Conservation (phyloP, 92 coral and sea anemone species). For the Desmophyllum pertusum region DNA sequence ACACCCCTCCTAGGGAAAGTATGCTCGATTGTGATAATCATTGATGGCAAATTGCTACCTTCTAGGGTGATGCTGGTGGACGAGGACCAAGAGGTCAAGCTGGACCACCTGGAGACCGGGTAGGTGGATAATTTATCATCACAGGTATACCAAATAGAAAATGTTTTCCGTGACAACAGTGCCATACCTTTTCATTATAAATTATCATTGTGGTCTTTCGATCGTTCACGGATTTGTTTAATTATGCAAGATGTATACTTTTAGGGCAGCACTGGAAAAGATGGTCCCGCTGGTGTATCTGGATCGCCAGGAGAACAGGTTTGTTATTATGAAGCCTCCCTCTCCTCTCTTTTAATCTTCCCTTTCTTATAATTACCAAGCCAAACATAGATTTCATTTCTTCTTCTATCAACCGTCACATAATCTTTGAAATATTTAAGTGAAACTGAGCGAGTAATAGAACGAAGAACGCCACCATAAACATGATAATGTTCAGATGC, state of each 20-base stretch:
- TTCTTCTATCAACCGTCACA: no score
- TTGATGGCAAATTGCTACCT: not conserved
- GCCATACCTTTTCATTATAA: not conserved
- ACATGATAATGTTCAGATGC: no score
- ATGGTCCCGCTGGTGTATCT: slow-evolving; percentile 36
- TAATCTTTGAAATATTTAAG: no score
- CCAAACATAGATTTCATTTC: no score
- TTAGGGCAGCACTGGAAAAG: slow-evolving; percentile 40
- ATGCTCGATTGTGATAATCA: not conserved
- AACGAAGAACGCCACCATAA: no score
- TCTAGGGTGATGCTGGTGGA: slow-evolving; percentile 49
- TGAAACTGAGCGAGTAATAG: no score
- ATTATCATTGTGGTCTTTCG: no score
- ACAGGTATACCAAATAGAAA: no score
- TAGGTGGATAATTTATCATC: not conserved
- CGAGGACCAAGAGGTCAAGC: slow-evolving; percentile 39
- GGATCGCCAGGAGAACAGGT: slow-evolving; percentile 53
- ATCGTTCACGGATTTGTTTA: not conserved
- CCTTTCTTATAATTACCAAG: no score
- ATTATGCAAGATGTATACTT: not conserved
- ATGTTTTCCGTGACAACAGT: not conserved
- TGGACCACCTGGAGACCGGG: slow-evolving; percentile 35
- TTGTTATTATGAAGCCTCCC: no score
- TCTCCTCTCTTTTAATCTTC: no score
- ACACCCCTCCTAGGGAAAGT: no score